Evolutionary conservation across 2,797 vertebrate species (phyloP), one percentile per base, ranked within the genome.

Genomic region (Aselliscus stoliczkanus): DNA sequence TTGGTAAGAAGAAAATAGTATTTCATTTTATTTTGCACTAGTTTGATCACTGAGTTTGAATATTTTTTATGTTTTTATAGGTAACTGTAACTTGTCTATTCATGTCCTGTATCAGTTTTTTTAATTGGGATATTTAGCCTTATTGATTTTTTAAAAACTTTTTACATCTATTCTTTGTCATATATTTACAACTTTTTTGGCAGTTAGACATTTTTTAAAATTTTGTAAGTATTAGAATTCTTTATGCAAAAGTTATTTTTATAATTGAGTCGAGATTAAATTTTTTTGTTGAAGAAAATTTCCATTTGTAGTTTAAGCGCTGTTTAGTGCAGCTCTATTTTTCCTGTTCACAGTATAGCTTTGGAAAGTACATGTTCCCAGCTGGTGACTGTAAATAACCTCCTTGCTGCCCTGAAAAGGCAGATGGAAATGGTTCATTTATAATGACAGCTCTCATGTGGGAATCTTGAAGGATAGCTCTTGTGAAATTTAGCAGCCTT

Each of bases 341-440:
- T 82, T 79, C 85, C 97, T 96, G 96, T 96, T 95, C 82, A 93
- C 93, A 96, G 93, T 95, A 97, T 89, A 91, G 75, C 90, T 97
- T 90, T 98, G 94, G 97, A 97, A 98, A 97, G 97, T 97, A 70
- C 70, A 39, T 87, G 44, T 96, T 97, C 97, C 97, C 98, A 98
- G 97, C 97, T 98, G 98, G 95, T 97, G 96, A 96, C 95, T 97
- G 97, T 98, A 97, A 98, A 98, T 98, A 98, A 98, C 97, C 96
- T 98, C 86, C 97, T 95, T 98, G 93, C 97, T 98, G 95, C 96
- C 97, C 98, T 97, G 96, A 96, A 97, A 97, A 98, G 97, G 96
- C 98, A 98, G 98, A 97, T 98, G 98, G 98, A 98, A 98, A 97
- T 96, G 97, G 97, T 96, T 98, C 97, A 97, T 98, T 98, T 98